These are phyloP conservation scores for Pelobates cultripes DNA, from an alignment of 2,797 vertebrate species.

Conservation along the genomic window DNA sequence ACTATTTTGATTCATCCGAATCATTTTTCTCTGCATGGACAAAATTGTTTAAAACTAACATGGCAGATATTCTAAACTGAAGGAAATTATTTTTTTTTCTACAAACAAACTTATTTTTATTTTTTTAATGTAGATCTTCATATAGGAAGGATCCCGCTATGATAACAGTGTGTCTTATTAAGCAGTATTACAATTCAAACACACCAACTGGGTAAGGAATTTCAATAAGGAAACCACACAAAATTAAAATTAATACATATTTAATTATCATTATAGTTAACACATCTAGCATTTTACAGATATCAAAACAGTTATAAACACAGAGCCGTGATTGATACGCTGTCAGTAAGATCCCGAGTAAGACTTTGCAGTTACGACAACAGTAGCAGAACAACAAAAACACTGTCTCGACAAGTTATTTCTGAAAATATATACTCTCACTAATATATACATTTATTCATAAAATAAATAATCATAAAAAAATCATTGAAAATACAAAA, in stretches of 20 bases:
- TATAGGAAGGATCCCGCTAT: too few relatives aligned
- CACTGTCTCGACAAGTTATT: conserved; percentile 79
- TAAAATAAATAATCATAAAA: conserved; percentile 96
- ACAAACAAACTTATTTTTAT: too few relatives aligned
- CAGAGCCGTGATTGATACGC: conserved; percentile 72
- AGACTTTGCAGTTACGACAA: conserved; percentile 81
- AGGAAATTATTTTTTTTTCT: too few relatives aligned
- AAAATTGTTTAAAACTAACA: too few relatives aligned
- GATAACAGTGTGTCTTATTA: too few relatives aligned
- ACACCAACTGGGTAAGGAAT: background rate
- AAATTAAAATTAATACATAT: conserved; percentile 63
- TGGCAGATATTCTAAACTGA: too few relatives aligned
- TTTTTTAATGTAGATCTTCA: too few relatives aligned
- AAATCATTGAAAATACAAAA: conserved; percentile 65
- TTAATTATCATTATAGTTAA: conserved; percentile 91
- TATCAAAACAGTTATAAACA: conserved; percentile 74
- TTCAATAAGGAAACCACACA: background rate
- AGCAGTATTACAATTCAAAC: too few relatives aligned
- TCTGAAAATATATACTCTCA: conserved; percentile 89
- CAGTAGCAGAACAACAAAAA: conserved; percentile 82
- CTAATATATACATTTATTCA: conserved; percentile 90
- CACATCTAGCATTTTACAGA: conserved; percentile 81
- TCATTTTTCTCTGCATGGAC: too few relatives aligned
- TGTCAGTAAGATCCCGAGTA: conserved; percentile 78
- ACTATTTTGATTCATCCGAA: too few relatives aligned